Conservation (phyloP, 2,888 invertebrate genomes). For the Cantharis rufa region DNA sequence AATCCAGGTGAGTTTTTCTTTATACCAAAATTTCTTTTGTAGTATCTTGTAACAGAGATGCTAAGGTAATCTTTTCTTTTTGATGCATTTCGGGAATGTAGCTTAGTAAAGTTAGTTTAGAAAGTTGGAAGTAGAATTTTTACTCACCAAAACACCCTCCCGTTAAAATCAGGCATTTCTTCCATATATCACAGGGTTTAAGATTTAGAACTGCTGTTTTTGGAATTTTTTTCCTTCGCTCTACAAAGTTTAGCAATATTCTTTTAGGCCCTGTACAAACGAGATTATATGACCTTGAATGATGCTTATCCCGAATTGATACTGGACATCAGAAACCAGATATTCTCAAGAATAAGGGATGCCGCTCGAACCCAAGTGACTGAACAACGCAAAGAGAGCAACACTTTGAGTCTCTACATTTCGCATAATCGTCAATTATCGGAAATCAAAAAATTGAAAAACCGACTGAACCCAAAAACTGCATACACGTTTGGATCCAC, state of each 20-base stretch:
- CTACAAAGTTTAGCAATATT: background rate
- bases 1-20: slow-evolving; percentile 29
- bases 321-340: slow-evolving; percentile 44
- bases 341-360: slow-evolving; percentile 28
- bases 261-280: slow-evolving; percentile 54
- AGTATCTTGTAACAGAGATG: no score
- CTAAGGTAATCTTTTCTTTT: no score
- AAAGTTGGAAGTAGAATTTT: no score
- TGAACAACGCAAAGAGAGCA: slow-evolving; percentile 35
- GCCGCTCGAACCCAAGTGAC: background rate
- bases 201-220: no score
- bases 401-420: slow-evolving; percentile 56
- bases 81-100: no score
- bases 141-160: no score
- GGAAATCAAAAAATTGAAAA: slow-evolving; percentile 59
- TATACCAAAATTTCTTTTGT: background rate
- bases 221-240: no score
- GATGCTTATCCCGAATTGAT: slow-evolving; percentile 58
- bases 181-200: no score
- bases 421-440: slow-evolving; percentile 58
- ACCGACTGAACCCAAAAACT: slow-evolving; percentile 54
- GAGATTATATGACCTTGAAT: slow-evolving; percentile 58
- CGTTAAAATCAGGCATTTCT: no score
- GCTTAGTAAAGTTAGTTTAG: no score
- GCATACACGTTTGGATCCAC: slow-evolving; percentile 49